Evolutionary conservation across 2,113 vertebrate genomes (phyloP).

Genomic region (Gallinago media): DNA sequence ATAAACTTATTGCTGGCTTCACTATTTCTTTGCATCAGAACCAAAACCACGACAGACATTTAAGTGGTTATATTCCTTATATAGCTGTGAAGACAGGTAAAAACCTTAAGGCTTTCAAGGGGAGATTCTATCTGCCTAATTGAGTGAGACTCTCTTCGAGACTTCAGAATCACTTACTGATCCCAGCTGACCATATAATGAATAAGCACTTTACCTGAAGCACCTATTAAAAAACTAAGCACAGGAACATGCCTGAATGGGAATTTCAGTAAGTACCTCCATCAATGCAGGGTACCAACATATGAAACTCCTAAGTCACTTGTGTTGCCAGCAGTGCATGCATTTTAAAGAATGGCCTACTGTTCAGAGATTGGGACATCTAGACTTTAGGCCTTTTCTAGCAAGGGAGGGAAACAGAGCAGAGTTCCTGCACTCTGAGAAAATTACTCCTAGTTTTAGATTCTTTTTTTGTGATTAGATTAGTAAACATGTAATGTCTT

Average conservation of each 20-base stretch:
- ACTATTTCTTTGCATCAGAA: background rate
- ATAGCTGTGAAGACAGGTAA: background rate
- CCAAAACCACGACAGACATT: accelerated
- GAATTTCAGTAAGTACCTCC: background rate
- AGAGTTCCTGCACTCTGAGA: background rate
- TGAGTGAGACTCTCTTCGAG: background rate
- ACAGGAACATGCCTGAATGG: background rate
- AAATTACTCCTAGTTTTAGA: background rate
- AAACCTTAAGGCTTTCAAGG: background rate
- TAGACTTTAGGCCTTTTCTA: background rate
- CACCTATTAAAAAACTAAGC: background rate
- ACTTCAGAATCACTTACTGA: background rate
- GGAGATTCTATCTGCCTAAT: background rate
- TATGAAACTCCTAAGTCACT: background rate
- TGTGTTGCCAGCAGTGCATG: background rate
- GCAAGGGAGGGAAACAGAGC: accelerated
- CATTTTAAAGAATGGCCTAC: accelerated
- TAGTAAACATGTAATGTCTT: background rate
- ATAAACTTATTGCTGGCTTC: background rate
- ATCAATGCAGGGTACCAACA: background rate
- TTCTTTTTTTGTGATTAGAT: background rate
- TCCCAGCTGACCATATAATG: background rate
- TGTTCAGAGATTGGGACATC: background rate
- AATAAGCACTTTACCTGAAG: background rate
- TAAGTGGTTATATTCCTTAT: background rate